These are phyloP conservation scores for Elmis aenea DNA, from an alignment of 2,888 invertebrate species.

Conservation along the genomic window DNA sequence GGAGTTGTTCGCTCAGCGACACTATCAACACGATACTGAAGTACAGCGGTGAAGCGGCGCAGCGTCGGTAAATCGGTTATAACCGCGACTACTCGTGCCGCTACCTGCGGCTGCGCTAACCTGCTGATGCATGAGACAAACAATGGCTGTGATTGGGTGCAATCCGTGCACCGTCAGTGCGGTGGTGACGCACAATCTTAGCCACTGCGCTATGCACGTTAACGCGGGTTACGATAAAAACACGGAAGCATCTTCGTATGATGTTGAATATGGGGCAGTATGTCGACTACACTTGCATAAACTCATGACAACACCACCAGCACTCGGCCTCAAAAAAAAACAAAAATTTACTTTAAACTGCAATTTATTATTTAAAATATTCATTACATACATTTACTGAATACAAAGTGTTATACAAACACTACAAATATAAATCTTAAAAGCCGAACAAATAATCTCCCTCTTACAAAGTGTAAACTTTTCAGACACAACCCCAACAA, in stretches of 20 bases:
- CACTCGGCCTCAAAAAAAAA: slow-evolving; percentile 1
- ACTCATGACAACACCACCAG: slow-evolving; percentile 3
- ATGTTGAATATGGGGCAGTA: slow-evolving; percentile 16
- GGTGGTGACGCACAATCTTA: slow-evolving; percentile 33
- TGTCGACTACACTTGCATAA: slow-evolving; percentile 15
- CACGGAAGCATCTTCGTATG: slow-evolving; percentile 19
- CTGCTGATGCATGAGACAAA: slow-evolving; percentile 40
- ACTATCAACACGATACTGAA: slow-evolving; percentile 68
- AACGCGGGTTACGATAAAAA: slow-evolving; percentile 11
- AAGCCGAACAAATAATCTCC: too few species aligned
- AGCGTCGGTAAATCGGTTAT: slow-evolving; percentile 37
- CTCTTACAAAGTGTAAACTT: too few species aligned
- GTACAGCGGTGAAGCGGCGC: slow-evolving; percentile 41
- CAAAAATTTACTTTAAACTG: neutral
- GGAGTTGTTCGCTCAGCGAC: slow-evolving; percentile 57
- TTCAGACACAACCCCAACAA: too few species aligned
- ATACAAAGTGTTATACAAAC: too few species aligned
- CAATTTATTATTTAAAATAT: too few species aligned
- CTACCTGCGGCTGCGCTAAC: slow-evolving; percentile 35
- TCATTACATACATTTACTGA: too few species aligned
- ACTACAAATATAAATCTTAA: too few species aligned
- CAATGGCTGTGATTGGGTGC: slow-evolving; percentile 48
- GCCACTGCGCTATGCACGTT: slow-evolving; percentile 21
- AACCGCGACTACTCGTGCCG: slow-evolving; percentile 48
- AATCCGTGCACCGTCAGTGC: slow-evolving; percentile 46